Evolutionary conservation across 1,140 invertebrate species (phyloP).

Genomic region (Polypedilum vanderplanki): DNA sequence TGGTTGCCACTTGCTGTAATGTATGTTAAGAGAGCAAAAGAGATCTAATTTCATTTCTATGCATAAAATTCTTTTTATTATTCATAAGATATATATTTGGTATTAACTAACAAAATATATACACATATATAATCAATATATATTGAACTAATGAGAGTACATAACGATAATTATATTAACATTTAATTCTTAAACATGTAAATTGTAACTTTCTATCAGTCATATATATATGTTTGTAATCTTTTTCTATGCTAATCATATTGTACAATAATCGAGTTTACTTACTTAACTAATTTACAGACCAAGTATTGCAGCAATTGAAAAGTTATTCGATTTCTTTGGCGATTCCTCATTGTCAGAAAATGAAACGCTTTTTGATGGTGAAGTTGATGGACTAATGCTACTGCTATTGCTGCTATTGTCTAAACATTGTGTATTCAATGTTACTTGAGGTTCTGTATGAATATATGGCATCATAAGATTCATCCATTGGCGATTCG

Average conservation of each 20-base stretch:
- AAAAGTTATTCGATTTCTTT: background rate
- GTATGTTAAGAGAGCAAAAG: too few species aligned
- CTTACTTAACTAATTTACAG: background rate
- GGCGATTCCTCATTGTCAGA: conserved; percentile 18
- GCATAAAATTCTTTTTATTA: background rate
- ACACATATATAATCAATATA: background rate
- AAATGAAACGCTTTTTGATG: background rate
- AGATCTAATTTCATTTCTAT: too few species aligned
- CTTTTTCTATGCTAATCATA: background rate
- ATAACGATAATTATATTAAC: conserved; percentile 1
- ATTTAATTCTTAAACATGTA: background rate
- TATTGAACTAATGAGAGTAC: background rate
- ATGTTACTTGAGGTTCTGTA: background rate
- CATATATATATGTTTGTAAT: background rate
- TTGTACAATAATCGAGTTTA: background rate
- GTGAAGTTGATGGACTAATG: background rate
- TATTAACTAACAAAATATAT: background rate
- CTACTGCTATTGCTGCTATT: background rate
- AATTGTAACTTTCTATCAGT: background rate
- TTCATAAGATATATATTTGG: background rate
- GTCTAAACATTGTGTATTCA: background rate
- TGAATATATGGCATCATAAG: conserved; percentile 5
- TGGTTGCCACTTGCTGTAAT: too few species aligned
- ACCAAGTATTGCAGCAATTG: conserved; percentile 19
- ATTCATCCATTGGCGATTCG: background rate